phyloP scores from a whole-genome alignment of 2,113 vertebrate genomes.

The Oenanthe oenanthe region DNA sequence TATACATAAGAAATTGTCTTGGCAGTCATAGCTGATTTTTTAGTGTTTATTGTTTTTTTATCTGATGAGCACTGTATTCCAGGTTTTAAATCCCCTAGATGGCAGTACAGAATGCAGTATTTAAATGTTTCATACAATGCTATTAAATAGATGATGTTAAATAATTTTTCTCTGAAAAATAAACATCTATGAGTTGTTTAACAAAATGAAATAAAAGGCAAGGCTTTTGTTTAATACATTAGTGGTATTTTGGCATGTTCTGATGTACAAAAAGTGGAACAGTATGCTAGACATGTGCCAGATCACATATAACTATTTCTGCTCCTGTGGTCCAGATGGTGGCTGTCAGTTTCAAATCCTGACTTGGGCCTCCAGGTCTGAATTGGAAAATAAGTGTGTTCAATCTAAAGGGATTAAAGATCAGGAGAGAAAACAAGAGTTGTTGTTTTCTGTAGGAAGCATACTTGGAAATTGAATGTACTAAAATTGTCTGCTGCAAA shows the following conservation, averaged over 20 bases:
- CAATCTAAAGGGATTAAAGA: slow-evolving; percentile 45
- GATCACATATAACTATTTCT: slow-evolving; percentile 24
- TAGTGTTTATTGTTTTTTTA: slow-evolving; percentile 21
- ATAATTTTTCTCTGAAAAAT: slow-evolving; percentile 61
- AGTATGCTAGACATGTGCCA: background rate
- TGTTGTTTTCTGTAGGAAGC: slow-evolving; percentile 19
- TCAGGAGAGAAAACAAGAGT: slow-evolving; percentile 26
- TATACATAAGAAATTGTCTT: slow-evolving; percentile 31
- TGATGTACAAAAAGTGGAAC: background rate
- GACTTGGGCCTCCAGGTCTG: slow-evolving; percentile 43
- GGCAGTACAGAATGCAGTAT: slow-evolving; percentile 79
- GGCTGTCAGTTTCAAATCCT: slow-evolving; percentile 48
- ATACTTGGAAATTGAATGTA: background rate
- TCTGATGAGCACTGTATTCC: background rate
- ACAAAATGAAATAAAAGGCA: slow-evolving; percentile 19
- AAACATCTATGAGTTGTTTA: slow-evolving; percentile 49
- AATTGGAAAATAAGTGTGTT: slow-evolving; percentile 48
- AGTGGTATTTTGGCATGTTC: slow-evolving; percentile 18
- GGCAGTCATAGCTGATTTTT: slow-evolving; percentile 34
- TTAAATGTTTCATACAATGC: slow-evolving; percentile 60
- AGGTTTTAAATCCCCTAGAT: slow-evolving; percentile 77
- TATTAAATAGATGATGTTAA: slow-evolving; percentile 49
- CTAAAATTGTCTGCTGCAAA: background rate
- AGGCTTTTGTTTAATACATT: background rate
- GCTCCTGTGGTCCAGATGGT: slow-evolving; percentile 54